Conservation (phyloP, 2,888 invertebrate genomes). For the Cyclophora punctaria region DNA sequence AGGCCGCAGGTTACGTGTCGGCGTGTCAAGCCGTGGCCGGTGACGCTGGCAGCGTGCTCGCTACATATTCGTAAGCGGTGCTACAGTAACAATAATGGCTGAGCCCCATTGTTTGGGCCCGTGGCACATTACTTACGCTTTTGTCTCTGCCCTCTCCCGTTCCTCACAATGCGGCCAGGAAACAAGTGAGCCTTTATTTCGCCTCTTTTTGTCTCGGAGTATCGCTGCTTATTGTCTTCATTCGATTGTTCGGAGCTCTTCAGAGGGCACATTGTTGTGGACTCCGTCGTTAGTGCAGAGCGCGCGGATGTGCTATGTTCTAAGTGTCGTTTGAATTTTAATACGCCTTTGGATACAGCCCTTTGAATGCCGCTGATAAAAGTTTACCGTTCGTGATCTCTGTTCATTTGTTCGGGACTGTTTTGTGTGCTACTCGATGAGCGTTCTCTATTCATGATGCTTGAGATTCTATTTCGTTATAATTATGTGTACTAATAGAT, state of each 20-base stretch:
- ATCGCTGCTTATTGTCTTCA: conserved; percentile 77
- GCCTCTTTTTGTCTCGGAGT: conserved; percentile 77
- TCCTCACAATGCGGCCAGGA: conserved; percentile 76
- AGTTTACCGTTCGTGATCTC: not conserved
- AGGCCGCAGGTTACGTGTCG: conserved; percentile 31
- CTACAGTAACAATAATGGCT: conserved; percentile 74
- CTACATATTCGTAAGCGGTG: conserved; percentile 66
- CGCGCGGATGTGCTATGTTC: conserved; percentile 69
- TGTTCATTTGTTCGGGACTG: not conserved
- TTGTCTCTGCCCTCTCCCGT: conserved; percentile 75
- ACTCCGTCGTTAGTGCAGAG: conserved; percentile 70
- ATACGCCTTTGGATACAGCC: conserved; percentile 40
- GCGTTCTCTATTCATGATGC: no score
- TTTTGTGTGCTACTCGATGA: no score
- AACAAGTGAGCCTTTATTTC: conserved; percentile 77
- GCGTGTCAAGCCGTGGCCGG: conserved; percentile 64
- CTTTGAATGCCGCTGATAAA: conserved; percentile 4
- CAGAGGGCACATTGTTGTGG: conserved; percentile 75
- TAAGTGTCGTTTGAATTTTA: conserved; percentile 67
- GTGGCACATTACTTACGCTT: conserved; percentile 76
- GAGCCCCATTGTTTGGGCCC: conserved; percentile 72
- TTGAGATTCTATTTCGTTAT: no score
- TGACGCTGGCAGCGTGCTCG: conserved; percentile 32
- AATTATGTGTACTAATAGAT: no score
- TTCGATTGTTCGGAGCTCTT: conserved; percentile 76